Evolutionary conservation across 2,888 invertebrate species (phyloP), one percentile per base, ranked within the genome.

Genomic region (Philonicus albiceps): DNA sequence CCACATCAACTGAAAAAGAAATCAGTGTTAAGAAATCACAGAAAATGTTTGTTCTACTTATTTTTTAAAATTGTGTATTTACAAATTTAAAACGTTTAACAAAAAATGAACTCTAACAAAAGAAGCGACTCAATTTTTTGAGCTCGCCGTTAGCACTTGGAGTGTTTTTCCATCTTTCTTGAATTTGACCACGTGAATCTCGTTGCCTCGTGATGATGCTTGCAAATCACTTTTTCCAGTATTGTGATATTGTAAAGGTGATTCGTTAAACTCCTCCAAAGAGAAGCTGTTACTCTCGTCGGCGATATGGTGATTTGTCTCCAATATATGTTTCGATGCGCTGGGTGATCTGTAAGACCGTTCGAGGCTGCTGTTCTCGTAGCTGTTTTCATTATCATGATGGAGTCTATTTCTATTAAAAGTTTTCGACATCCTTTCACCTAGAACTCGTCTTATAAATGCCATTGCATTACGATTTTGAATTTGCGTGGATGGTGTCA

Each of bases 381-480:
- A n/a, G 19, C 53, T 85, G n/a, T 73, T 11, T 27, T 74, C 43
- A 34, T 31, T 22, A 1, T 75, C 53, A 8, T 73, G 34, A 16
- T 53, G 4, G 1, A 13, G 13, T 19, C 11, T 49, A 53, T 43
- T 16, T 40, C 64, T 11, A 13, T 16, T 27, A 0, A 85, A 78
- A 90, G 89, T 90, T 43, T 89, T 89, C 13, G 89, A 88, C 5
- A 91, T 87, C 3, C 90, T 90, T 22, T 90, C 91, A 7, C 89
- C 88, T 37, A 90, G 88, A 4, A 91, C 88, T 86, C 90, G 90
- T 80, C 89, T 89, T 2, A 91, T 88, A 75, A 91, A 90, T 3
- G 90, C 89, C 16, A 90, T 90, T 0, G 90, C 91, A 84, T 91
- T 89, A 22, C 89, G 87, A 30, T 89, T 88, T 87, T 91, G 91